These are phyloP conservation scores for Lerista edwardsae DNA, from an alignment of 2,797 vertebrate genomes.

Conservation along the genomic window DNA sequence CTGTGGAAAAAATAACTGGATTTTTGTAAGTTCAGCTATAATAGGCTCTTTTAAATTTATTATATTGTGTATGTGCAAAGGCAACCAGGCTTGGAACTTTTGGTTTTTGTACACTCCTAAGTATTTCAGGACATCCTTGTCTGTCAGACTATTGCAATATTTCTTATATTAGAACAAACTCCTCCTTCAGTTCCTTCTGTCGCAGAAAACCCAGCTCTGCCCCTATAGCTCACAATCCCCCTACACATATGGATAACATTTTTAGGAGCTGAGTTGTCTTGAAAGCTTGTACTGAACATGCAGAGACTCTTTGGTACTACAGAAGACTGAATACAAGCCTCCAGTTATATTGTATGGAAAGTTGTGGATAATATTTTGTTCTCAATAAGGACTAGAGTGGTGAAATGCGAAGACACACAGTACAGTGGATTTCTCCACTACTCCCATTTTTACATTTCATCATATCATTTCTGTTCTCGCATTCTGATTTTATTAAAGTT, in stretches of 20 bases:
- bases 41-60: not conserved
- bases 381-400: not conserved
- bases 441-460: not conserved
- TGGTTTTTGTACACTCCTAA: not conserved
- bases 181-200: not conserved
- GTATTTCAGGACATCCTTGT: not conserved
- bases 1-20: slow-evolving; percentile 7
- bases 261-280: not conserved
- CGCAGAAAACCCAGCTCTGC: not conserved
- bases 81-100: not conserved
- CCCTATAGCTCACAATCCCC: not conserved
- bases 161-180: not conserved
- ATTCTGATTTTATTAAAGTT: not conserved
- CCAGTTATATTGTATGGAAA: not conserved
- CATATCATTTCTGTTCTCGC: not conserved
- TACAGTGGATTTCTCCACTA: not conserved
- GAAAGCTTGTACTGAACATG: not conserved
- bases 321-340: not conserved
- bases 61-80: not conserved
- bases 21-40: slow-evolving; percentile 19
- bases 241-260: not conserved
- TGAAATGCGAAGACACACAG: not conserved
- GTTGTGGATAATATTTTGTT: not conserved
- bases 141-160: not conserved
- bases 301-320: not conserved